Conservation (phyloP, 2,888 invertebrate species). For the Dendrolimus houi region DNA sequence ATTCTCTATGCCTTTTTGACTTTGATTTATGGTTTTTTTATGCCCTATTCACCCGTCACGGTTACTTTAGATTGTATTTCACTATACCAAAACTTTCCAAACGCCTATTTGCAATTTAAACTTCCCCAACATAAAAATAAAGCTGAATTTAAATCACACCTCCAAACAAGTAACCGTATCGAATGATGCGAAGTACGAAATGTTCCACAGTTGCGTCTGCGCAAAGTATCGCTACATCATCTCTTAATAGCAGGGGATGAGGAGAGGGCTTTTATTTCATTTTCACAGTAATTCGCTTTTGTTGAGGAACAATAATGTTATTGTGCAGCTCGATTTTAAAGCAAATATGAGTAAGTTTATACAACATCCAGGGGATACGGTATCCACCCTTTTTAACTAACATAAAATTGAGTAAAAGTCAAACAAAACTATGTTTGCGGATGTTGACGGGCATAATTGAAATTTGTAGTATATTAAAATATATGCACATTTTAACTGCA, state of each 20-base stretch:
- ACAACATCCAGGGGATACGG: slow-evolving; percentile 54
- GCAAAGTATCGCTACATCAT: slow-evolving; percentile 72
- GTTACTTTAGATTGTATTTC: slow-evolving; percentile 57
- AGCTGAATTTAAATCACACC: slow-evolving; percentile 19
- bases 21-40: slow-evolving; percentile 77
- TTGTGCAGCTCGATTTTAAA: slow-evolving; percentile 65
- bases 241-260: slow-evolving; percentile 72
- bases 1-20: slow-evolving; percentile 77
- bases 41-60: slow-evolving; percentile 72
- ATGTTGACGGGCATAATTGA: not conserved
- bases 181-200: slow-evolving; percentile 39
- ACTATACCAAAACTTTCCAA: slow-evolving; percentile 21
- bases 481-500: no score
- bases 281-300: slow-evolving; percentile 74
- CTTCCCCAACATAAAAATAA: slow-evolving; percentile 13
- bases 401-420: slow-evolving; percentile 2
- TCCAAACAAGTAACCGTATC: slow-evolving; percentile 15
- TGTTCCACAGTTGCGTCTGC: slow-evolving; percentile 53
- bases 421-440: not conserved
- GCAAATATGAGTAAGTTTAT: slow-evolving; percentile 58
- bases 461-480: not conserved
- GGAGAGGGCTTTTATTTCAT: slow-evolving; percentile 65
- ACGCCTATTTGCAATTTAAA: slow-evolving; percentile 14
- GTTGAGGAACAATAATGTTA: slow-evolving; percentile 58
- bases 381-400: slow-evolving; percentile 48